Evolutionary conservation across 2,797 vertebrate species (phyloP).

Genomic region (Oophaga sylvatica): DNA sequence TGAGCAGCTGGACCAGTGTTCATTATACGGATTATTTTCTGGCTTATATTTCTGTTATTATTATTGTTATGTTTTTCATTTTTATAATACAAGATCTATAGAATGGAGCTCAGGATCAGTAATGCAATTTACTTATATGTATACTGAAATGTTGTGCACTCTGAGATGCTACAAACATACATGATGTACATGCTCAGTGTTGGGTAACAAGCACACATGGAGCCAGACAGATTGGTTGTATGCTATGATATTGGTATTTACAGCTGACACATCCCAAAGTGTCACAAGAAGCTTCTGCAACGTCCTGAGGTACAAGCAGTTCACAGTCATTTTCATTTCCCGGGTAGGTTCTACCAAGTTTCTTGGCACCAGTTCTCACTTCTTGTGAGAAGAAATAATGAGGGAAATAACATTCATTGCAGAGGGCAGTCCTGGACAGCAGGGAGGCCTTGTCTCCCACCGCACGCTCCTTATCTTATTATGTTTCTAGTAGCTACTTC

Average conservation of each 20-base stretch:
- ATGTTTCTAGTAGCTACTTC: background rate
- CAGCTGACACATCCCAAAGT: constrained; percentile 22
- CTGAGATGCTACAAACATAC: background rate
- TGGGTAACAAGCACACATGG: constrained; percentile 32
- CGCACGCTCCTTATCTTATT: background rate
- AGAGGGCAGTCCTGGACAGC: background rate
- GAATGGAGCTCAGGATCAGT: too few relatives aligned
- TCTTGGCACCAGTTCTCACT: background rate
- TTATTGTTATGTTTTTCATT: too few relatives aligned
- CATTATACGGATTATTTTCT: too few relatives aligned
- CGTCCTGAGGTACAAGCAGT: background rate
- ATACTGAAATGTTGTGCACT: background rate
- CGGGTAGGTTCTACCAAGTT: background rate
- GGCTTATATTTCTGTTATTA: too few relatives aligned
- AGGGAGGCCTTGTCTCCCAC: background rate
- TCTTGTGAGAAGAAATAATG: background rate
- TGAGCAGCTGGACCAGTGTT: too few relatives aligned
- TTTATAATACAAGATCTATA: too few relatives aligned
- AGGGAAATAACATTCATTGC: constrained; percentile 1
- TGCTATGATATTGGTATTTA: constrained; percentile 16
- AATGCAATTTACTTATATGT: too few relatives aligned
- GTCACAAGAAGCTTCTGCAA: background rate
- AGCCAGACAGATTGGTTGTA: constrained; percentile 38
- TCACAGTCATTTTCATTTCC: constrained; percentile 34
- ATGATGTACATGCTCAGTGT: constrained; percentile 16